Evolutionary conservation across 23 tunicate species (phyloP).

Genomic region (Halocynthia roretzi): DNA sequence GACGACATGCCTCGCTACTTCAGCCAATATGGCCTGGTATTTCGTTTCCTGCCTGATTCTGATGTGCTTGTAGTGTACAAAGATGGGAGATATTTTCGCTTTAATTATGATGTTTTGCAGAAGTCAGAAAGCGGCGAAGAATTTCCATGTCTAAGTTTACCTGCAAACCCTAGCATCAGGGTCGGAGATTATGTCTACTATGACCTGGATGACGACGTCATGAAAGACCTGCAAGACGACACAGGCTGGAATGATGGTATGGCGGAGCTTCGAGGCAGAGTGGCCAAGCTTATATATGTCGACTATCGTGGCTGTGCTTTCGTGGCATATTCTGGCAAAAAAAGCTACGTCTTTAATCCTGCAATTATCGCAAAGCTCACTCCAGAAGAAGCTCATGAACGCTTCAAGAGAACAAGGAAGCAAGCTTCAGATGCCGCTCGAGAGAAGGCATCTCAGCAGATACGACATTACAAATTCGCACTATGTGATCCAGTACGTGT

Average conservation of each 20-base stretch:
- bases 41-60: constrained; percentile 4
- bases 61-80: constrained; percentile 18
- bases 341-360: constrained; percentile 9
- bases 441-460: not conserved
- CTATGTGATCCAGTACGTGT: constrained; percentile 15
- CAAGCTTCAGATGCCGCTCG: not conserved
- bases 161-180: constrained; percentile 9
- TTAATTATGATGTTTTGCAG: constrained; percentile 8
- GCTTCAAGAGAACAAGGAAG: constrained; percentile 8
- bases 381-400: constrained; percentile 7
- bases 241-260: constrained; percentile 17
- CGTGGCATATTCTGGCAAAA: constrained; percentile 6
- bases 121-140: not conserved
- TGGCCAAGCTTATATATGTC: constrained; percentile 12
- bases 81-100: constrained; percentile 12
- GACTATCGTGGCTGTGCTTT: constrained; percentile 22
- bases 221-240: constrained; percentile 3
- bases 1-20: constrained; percentile 9
- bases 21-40: constrained; percentile 3
- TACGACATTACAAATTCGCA: not conserved
- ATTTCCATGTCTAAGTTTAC: not conserved
- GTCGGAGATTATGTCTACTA: constrained; percentile 20
- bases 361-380: constrained; percentile 13
- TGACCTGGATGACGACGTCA: constrained; percentile 13
- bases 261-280: constrained; percentile 13